Evolutionary conservation across 2,888 invertebrate species (phyloP).

Genomic region (Empis livida): DNA sequence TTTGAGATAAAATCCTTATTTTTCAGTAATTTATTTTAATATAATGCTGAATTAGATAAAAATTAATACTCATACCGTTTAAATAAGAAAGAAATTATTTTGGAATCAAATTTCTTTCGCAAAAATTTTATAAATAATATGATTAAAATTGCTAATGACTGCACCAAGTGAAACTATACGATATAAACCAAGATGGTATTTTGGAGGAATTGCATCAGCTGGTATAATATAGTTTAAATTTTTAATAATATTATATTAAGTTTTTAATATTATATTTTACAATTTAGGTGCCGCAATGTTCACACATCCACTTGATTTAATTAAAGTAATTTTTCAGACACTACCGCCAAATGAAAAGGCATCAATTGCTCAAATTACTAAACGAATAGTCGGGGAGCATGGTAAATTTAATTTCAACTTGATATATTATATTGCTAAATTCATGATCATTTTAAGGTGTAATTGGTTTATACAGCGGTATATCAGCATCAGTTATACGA

Average conservation of each 20-base stretch:
- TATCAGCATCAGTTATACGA: constrained; percentile 85
- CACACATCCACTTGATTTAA: constrained; percentile 92
- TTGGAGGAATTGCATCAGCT: constrained; percentile 90
- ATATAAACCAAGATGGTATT: constrained; percentile 64
- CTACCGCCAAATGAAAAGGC: constrained; percentile 82
- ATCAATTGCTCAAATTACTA: constrained; percentile 56
- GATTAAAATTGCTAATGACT: too few relatives aligned
- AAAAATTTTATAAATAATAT: too few relatives aligned
- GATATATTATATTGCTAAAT: too few relatives aligned
- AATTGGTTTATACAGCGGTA: constrained; percentile 85
- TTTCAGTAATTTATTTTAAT: too few relatives aligned
- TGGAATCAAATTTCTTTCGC: too few relatives aligned
- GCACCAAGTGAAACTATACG: too few relatives aligned
- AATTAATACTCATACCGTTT: too few relatives aligned
- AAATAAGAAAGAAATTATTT: too few relatives aligned
- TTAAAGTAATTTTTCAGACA: constrained; percentile 89
- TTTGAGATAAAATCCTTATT: too few relatives aligned
- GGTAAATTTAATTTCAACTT: constrained; percentile 37
- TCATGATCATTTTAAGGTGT: constrained; percentile 50
- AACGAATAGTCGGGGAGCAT: constrained; percentile 67
- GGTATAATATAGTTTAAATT: neutral
- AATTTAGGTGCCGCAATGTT: constrained; percentile 65
- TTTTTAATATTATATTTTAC: neutral
- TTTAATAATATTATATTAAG: neutral
- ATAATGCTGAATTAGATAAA: too few relatives aligned